Evolutionary conservation across 2,888 invertebrate species (phyloP), one percentile per base, ranked within the genome.

Genomic region (Azorinus chamasolen): DNA sequence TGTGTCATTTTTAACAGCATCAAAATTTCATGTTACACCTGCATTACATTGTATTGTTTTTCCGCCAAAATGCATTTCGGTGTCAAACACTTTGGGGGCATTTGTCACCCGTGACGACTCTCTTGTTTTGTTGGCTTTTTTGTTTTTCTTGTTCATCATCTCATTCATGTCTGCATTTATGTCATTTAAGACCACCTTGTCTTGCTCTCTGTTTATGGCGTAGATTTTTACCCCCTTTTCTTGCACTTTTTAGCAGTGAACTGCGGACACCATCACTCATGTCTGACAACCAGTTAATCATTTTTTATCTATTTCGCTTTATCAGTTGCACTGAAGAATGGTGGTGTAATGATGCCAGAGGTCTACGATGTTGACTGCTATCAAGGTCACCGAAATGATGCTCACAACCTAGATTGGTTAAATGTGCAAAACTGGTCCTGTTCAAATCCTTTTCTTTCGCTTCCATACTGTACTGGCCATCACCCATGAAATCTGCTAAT

Each of bases 351-450:
- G 75, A 72, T 41, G 81, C 75, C 64, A 59, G 74, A 2, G 80
- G 83, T 24, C 81, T 48, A 27, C 77, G 39, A 22, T 39, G 27
- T 32, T 83, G 74, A 27, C 79, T 77, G 22, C 58, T 55, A 57
- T 81, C 84, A 18, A 83, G 48, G 37, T 81, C 73, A 2, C 79
- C 77, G 73, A 85, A 85, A 64, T 83, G 83, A 46, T 85, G 84
- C n/a, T 83, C 84, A 55, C 79, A 78, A 0, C 70, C 68, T 8
- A 85, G 58, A 59, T 85, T 83, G 4, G 79, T 83, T 20, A 62
- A 4, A 16, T 24, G 61, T 3, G 61, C 55, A 37, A 57, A 66
- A 20, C 51, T n/a, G n/a, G n/a, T n/a, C n/a, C n/a, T n/a, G n/a
- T n/a, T n/a, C n/a, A n/a, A n/a, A n/a, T n/a, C n/a, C n/a, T n/a